These are phyloP conservation scores for Orthonyx spaldingii DNA, from an alignment of 2,113 vertebrate genomes.

Conservation along the genomic window DNA sequence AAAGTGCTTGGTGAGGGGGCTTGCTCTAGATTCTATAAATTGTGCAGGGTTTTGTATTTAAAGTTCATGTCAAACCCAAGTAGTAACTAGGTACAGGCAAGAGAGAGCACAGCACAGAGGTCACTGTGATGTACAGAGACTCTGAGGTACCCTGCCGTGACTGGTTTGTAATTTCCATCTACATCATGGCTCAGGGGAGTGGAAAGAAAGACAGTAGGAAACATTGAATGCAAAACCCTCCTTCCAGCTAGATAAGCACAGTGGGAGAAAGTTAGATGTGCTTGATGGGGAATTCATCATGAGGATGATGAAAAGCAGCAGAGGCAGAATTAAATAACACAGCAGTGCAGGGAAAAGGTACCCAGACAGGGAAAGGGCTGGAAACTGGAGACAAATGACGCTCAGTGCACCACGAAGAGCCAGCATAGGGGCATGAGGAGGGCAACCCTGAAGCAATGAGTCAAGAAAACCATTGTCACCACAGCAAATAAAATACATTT, in stretches of 20 bases:
- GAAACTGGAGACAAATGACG: neutral
- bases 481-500: neutral
- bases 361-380: neutral
- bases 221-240: neutral
- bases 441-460: neutral
- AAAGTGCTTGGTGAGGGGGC: neutral
- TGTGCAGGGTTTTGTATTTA: neutral
- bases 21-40: neutral
- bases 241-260: neutral
- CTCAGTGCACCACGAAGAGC: neutral
- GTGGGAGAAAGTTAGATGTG: neutral
- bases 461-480: neutral
- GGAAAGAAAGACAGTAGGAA: neutral
- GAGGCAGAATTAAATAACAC: neutral
- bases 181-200: neutral
- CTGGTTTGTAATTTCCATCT: neutral
- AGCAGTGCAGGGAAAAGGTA: neutral
- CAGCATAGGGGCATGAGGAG: rapidly evolving
- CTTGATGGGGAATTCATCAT: neutral
- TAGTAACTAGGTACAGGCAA: neutral
- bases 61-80: neutral
- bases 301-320: neutral
- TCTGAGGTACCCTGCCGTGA: neutral
- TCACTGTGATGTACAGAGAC: neutral
- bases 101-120: neutral